Percentiles rank a stretch among this genome's conserved stretches.
Evolutionary conservation across 2,797 vertebrate species (phyloP).

Genomic region (Bufotes viridis): DNA sequence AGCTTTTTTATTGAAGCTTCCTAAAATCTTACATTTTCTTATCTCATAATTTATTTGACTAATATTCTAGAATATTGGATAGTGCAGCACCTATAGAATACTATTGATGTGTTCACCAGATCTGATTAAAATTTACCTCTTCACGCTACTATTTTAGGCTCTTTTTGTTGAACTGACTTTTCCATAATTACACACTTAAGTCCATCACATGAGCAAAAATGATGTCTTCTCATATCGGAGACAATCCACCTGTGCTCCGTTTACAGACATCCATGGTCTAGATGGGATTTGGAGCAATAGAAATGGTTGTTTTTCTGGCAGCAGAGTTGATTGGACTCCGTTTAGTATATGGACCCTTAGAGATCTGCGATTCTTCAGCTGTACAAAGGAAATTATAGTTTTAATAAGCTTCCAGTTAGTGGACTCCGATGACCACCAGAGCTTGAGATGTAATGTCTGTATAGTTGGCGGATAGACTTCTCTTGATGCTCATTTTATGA

Average conservation of each 20-base stretch:
- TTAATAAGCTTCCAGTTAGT: constrained; percentile 45
- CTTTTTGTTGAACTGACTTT: background rate
- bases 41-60: too few species aligned
- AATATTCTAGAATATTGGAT: background rate
- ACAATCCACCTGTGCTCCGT: background rate
- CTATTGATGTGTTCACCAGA: background rate
- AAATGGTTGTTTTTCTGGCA: constrained; percentile 4
- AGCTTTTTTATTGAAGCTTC: too few species aligned
- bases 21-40: too few species aligned
- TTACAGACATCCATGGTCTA: background rate
- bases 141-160: background rate
- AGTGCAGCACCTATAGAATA: background rate
- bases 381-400: constrained; percentile 40
- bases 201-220: background rate
- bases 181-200: background rate
- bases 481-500: background rate
- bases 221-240: background rate
- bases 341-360: constrained; percentile 25
- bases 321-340: background rate
- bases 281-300: background rate
- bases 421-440: constrained; percentile 15
- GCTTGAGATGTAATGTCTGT: constrained; percentile 6
- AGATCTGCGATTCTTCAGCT: constrained; percentile 32
- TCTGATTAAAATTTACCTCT: background rate
- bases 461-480: background rate